phyloP scores from a whole-genome alignment of 2,797 vertebrate species.

The Enteromius trimaculatus region DNA sequence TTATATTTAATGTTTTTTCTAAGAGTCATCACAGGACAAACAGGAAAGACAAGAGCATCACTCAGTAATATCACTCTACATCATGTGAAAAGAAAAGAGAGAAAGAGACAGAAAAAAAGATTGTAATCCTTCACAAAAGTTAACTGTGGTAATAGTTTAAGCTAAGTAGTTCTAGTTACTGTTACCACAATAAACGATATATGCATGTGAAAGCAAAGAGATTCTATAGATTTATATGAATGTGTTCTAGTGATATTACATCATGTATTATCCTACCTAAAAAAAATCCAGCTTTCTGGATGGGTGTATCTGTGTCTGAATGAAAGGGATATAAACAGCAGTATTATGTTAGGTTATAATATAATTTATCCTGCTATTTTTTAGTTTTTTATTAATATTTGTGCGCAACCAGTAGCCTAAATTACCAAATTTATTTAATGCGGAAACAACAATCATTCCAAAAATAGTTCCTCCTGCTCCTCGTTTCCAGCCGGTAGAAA shows the following conservation, averaged over 20 bases:
- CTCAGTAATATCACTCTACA: neutral
- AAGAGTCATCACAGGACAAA: neutral
- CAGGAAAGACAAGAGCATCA: conserved; percentile 2
- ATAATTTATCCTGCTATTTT: neutral
- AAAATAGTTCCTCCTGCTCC: conserved; percentile 61
- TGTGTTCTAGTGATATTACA: neutral
- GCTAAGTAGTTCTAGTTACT: neutral
- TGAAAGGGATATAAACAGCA: neutral
- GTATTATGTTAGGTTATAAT: neutral
- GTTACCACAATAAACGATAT: neutral
- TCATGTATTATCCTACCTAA: neutral
- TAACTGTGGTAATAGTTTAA: neutral
- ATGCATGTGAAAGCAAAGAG: neutral
- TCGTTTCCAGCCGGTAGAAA: conserved; percentile 70
- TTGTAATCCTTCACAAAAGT: neutral
- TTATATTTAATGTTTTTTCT: neutral
- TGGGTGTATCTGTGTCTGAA: neutral
- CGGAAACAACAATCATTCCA: neutral
- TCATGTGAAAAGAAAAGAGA: neutral
- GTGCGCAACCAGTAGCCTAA: neutral
- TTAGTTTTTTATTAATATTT: neutral
- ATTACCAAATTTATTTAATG: neutral
- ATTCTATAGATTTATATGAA: neutral
- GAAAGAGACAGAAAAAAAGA: neutral
- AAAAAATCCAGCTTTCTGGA: neutral